Conservation (phyloP, 2,113 vertebrate species). For the Zapornia atra region DNA sequence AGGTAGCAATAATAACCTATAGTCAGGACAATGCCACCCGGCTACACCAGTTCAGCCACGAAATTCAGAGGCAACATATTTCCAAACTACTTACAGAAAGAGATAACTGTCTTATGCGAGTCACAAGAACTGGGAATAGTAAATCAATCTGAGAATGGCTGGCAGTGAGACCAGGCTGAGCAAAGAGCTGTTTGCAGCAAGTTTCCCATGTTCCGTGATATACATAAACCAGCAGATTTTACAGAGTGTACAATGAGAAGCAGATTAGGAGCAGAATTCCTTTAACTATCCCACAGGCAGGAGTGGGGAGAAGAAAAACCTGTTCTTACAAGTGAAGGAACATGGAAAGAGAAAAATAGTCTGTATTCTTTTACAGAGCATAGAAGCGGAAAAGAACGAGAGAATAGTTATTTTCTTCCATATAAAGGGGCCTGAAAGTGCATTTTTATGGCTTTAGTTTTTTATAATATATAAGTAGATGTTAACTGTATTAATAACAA, state of each 20-base stretch:
- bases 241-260: slow-evolving; percentile 31
- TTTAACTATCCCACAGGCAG: background rate
- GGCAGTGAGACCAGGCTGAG: background rate
- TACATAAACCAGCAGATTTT: slow-evolving; percentile 24
- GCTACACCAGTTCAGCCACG: background rate
- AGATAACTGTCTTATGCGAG: background rate
- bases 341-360: background rate
- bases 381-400: background rate
- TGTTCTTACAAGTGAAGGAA: slow-evolving; percentile 10
- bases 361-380: background rate
- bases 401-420: background rate
- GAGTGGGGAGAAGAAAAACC: background rate
- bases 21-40: background rate
- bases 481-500: background rate
- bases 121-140: background rate
- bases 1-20: background rate
- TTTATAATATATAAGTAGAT: background rate
- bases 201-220: slow-evolving; percentile 9
- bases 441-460: background rate
- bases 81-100: background rate
- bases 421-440: background rate
- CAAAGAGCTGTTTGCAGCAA: background rate
- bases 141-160: slow-evolving; percentile 10
- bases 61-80: background rate
- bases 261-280: slow-evolving; percentile 39